A percentile compares a stretch with the other conserved stretches of the same genome.
Conservation (phyloP, 2,888 invertebrate species). For the Morpho achilles region DNA sequence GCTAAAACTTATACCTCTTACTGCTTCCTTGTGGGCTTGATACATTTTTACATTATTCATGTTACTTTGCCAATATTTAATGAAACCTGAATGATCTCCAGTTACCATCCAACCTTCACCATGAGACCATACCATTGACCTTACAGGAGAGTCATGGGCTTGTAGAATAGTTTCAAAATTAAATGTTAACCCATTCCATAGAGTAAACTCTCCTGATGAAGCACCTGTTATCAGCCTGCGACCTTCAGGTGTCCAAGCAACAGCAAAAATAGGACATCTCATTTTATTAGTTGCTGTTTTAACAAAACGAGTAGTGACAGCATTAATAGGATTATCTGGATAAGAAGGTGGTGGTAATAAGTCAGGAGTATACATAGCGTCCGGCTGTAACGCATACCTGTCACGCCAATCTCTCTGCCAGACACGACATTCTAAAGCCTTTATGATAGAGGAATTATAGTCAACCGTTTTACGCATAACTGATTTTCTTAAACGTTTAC, state of each 20-base stretch:
- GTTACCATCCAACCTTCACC: conserved; percentile 99
- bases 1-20: conserved; percentile 99
- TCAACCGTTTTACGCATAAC: conserved; percentile 99
- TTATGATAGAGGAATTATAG: conserved; percentile 96
- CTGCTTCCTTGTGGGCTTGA: conserved; percentile 99
- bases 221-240: conserved; percentile 98
- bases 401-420: conserved; percentile 98
- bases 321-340: conserved; percentile 97
- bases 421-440: conserved; percentile 93
- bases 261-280: conserved; percentile 99
- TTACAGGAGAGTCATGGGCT: conserved; percentile 99
- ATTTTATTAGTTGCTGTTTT: conserved; percentile 99
- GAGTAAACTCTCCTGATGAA: conserved; percentile 98
- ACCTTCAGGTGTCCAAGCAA: conserved; percentile 99
- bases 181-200: conserved; percentile 99
- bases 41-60: conserved; percentile 99
- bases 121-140: conserved; percentile 99
- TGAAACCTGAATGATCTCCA: conserved; percentile 98
- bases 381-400: conserved; percentile 93
- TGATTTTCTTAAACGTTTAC: conserved; percentile 96
- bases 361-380: conserved; percentile 96
- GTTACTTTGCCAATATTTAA: conserved; percentile 99
- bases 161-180: conserved; percentile 99
- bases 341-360: conserved; percentile 96
- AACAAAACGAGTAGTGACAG: conserved; percentile 96